phyloP scores from a whole-genome alignment of 2,888 invertebrate genomes.

The Galerucella calmariensis region DNA sequence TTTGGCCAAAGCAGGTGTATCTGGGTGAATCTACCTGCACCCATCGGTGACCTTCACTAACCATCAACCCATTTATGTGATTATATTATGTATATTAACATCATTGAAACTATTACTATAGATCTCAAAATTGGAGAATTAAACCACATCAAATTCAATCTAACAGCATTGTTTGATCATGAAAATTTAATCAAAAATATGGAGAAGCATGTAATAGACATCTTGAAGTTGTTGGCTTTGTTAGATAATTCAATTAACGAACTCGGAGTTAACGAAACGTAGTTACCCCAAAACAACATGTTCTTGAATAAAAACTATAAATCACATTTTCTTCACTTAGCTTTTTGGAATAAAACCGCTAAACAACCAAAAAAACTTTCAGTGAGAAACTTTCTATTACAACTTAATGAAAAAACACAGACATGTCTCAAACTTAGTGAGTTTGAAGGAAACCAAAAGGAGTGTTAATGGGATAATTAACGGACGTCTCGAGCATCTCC shows the following conservation, averaged over 20 bases:
- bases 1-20: too few species aligned
- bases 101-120: too few species aligned
- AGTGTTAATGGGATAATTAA: conserved; percentile 44
- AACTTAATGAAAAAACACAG: conserved; percentile 33
- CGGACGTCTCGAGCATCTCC: conserved; percentile 35
- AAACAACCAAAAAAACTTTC: conserved; percentile 24
- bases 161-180: too few species aligned
- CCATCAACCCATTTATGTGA: too few species aligned
- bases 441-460: conserved; percentile 35
- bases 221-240: not conserved
- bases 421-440: conserved; percentile 32
- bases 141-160: too few species aligned
- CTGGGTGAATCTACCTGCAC: too few species aligned
- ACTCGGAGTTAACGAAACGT: not conserved
- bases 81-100: too few species aligned
- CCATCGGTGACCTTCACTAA: too few species aligned
- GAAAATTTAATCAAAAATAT: too few species aligned
- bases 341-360: conserved; percentile 18
- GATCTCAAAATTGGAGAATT: too few species aligned
- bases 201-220: too few species aligned
- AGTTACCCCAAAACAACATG: not conserved
- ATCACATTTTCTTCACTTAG: conserved; percentile 21
- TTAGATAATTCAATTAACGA: not conserved
- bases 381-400: conserved; percentile 28
- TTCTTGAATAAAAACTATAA: conserved; percentile 17